Conservation (phyloP, 2,113 vertebrate species). For the Seriola quinqueradiata region DNA sequence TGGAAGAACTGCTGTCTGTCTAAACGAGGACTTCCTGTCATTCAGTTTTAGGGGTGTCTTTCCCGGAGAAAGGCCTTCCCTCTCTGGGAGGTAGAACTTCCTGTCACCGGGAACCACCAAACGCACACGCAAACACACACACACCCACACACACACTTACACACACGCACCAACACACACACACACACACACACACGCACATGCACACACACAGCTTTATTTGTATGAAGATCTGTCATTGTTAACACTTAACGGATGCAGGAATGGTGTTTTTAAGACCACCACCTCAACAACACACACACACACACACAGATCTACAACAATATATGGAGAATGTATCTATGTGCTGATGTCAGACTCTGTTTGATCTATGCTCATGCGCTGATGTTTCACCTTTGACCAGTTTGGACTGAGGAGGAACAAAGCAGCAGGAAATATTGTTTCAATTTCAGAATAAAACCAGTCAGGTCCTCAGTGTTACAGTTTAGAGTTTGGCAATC, state of each 20-base stretch:
- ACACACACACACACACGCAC: constrained; percentile 5
- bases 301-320: constrained; percentile 16
- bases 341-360: neutral
- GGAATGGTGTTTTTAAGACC: no score
- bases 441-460: constrained; percentile 50
- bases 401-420: neutral
- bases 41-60: constrained; percentile 92
- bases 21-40: constrained; percentile 98
- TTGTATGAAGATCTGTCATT: constrained; percentile 11
- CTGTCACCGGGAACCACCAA: constrained; percentile 90
- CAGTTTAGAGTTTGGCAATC: neutral
- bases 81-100: constrained; percentile 90
- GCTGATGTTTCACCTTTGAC: neutral
- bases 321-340: constrained; percentile 40
- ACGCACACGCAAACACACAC: neutral
- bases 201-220: constrained; percentile 23
- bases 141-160: constrained; percentile 10
- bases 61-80: constrained; percentile 88
- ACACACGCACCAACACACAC: constrained; percentile 8
- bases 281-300: neutral
- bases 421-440: constrained; percentile 18
- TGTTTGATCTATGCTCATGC: neutral
- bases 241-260: constrained; percentile 23
- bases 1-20: constrained; percentile 90
- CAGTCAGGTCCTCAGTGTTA: neutral